These are phyloP conservation scores for Neotragus pygmaeus DNA, from an alignment of 2,113 vertebrate genomes.

Conservation along the genomic window DNA sequence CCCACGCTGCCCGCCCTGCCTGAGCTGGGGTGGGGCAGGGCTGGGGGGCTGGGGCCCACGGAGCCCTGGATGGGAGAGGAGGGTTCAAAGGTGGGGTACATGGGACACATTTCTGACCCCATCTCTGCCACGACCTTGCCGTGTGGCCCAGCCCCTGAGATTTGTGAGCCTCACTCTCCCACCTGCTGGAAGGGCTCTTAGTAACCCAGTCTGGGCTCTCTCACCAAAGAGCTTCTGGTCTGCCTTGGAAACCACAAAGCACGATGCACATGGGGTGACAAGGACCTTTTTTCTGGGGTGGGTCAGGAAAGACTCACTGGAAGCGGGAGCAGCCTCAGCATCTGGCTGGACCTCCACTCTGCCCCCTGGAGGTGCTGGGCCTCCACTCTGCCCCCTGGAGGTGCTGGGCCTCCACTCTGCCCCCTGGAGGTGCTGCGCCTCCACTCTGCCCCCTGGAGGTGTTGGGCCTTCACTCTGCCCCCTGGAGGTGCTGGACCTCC, in stretches of 20 bases:
- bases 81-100: background rate
- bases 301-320: background rate
- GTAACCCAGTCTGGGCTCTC: background rate
- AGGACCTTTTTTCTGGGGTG: background rate
- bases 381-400: no score
- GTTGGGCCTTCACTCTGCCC: no score
- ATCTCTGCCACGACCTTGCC: no score
- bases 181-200: background rate
- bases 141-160: background rate
- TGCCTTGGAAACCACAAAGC: background rate
- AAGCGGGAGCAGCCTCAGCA: background rate
- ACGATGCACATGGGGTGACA: background rate
- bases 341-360: background rate
- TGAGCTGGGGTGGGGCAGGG: background rate
- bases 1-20: constrained; percentile 32
- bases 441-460: no score
- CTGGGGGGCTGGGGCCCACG: background rate
- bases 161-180: background rate
- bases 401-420: no score
- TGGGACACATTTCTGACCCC: background rate
- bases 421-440: no score
- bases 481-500: no score
- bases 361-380: accelerated
- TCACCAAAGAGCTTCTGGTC: background rate
- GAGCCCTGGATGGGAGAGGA: background rate